Percentiles rank a stretch among this genome's conserved stretches.
Evolutionary conservation across 2,797 vertebrate species (phyloP).

Genomic region (Acanthiza pusilla): DNA sequence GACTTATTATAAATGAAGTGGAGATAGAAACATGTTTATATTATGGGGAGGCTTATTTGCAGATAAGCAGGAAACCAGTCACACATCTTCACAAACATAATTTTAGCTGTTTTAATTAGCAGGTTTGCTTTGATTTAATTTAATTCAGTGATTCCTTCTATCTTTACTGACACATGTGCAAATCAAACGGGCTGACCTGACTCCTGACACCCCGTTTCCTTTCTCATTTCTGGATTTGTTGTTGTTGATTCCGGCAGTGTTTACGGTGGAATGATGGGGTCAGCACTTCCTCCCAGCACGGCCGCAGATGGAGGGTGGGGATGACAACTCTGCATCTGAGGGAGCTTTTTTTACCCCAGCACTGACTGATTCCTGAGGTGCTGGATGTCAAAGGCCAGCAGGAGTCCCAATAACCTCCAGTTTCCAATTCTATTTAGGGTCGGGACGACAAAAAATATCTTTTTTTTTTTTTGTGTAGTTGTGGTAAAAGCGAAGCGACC

Average conservation of each 20-base stretch:
- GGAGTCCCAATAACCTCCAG: constrained; percentile 4
- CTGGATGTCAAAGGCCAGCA: constrained; percentile 44
- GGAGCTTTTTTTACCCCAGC: neutral
- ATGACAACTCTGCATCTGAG: constrained; percentile 19
- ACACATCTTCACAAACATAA: constrained; percentile 51
- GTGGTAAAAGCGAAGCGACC: neutral
- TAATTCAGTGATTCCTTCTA: constrained; percentile 45
- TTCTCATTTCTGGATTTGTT: neutral
- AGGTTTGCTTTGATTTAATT: constrained; percentile 60
- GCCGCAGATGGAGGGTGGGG: constrained; percentile 41
- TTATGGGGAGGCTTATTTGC: constrained; percentile 48
- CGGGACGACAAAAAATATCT: neutral
- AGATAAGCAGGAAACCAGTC: constrained; percentile 46
- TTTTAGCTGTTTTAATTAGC: constrained; percentile 62
- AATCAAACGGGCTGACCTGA: constrained; percentile 41
- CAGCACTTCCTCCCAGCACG: constrained; percentile 7
- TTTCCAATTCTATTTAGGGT: neutral
- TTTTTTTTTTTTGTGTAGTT: neutral
- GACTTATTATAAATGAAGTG: constrained; percentile 51
- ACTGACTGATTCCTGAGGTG: constrained; percentile 9
- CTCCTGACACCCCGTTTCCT: constrained; percentile 32
- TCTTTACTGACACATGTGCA: constrained; percentile 48
- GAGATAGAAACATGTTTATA: constrained; percentile 56
- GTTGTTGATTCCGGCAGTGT: constrained; percentile 37
- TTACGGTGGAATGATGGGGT: constrained; percentile 9